Evolutionary conservation across 2,888 invertebrate genomes (phyloP).

Genomic region (Spilosoma lubricipeda): DNA sequence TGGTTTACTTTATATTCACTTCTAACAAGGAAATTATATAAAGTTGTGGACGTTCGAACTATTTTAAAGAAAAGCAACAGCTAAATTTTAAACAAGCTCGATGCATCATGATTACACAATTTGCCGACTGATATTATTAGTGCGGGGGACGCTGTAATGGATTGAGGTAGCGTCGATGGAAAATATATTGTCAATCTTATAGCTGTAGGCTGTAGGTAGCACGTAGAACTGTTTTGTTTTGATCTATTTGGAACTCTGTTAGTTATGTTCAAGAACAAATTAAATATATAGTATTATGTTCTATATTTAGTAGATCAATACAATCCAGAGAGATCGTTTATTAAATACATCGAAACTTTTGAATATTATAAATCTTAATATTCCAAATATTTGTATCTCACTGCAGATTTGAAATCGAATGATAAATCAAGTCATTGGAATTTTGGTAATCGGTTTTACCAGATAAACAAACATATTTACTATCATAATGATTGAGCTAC

Average conservation of each 20-base stretch:
- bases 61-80: too few relatives aligned
- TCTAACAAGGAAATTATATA: too few relatives aligned
- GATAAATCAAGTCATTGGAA: not conserved
- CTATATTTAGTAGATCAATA: not conserved
- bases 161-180: slow-evolving; percentile 29
- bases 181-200: slow-evolving; percentile 41
- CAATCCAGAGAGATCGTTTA: not conserved
- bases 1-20: too few relatives aligned
- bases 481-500: not conserved
- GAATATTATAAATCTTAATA: not conserved
- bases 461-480: not conserved
- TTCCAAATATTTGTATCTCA: not conserved
- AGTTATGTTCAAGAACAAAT: not conserved
- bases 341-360: too few relatives aligned
- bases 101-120: not conserved
- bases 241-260: slow-evolving; percentile 32
- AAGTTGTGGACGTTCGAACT: too few relatives aligned
- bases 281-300: not conserved
- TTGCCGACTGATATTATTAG: slow-evolving; percentile 6
- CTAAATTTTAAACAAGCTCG: not conserved
- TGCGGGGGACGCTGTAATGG: slow-evolving; percentile 32
- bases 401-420: not conserved
- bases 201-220: slow-evolving; percentile 18
- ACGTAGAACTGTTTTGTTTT: slow-evolving; percentile 20
- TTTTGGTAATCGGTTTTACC: not conserved